Conservation (phyloP, 2,797 vertebrate species). For the Typhlichthys subterraneus region DNA sequence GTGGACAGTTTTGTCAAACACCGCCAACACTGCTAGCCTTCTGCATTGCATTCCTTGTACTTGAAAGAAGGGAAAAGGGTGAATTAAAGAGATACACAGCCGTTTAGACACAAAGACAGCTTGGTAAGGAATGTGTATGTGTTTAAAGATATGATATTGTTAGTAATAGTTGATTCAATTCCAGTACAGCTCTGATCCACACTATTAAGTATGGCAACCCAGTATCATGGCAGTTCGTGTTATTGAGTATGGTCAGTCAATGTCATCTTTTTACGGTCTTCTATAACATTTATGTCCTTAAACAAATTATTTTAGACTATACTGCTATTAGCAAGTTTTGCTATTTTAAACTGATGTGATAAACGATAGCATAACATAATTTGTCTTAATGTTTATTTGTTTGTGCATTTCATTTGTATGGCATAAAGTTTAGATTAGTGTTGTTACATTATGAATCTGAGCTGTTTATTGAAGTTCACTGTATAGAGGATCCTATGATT, state of each 20-base stretch:
- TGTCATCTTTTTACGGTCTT: conserved; percentile 10
- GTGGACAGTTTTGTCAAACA: conserved; percentile 8
- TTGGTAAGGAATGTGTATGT: conserved; percentile 39
- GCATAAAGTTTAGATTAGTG: too few relatives aligned
- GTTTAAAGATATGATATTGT: conserved; percentile 43
- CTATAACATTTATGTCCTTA: conserved; percentile 7
- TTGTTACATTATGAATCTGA: too few relatives aligned
- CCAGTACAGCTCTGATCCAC: conserved; percentile 14
- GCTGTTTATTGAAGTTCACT: too few relatives aligned
- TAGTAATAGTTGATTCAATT: too few relatives aligned
- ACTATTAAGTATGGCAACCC: not conserved
- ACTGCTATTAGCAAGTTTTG: conserved; percentile 2
- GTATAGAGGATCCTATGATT: too few relatives aligned
- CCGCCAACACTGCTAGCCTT: conserved; percentile 16
- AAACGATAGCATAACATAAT: conserved; percentile 12
- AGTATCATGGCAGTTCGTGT: too few relatives aligned
- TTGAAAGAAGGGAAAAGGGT: conserved; percentile 16
- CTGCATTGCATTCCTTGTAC: conserved; percentile 9
- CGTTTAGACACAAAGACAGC: conserved; percentile 41
- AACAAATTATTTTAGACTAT: not conserved
- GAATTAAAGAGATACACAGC: not conserved
- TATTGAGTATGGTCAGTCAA: not conserved
- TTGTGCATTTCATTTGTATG: too few relatives aligned
- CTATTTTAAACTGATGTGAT: conserved; percentile 15
- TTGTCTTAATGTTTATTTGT: too few relatives aligned